phyloP scores from a whole-genome alignment of 2,888 invertebrate genomes.

The Brenthis hecate region DNA sequence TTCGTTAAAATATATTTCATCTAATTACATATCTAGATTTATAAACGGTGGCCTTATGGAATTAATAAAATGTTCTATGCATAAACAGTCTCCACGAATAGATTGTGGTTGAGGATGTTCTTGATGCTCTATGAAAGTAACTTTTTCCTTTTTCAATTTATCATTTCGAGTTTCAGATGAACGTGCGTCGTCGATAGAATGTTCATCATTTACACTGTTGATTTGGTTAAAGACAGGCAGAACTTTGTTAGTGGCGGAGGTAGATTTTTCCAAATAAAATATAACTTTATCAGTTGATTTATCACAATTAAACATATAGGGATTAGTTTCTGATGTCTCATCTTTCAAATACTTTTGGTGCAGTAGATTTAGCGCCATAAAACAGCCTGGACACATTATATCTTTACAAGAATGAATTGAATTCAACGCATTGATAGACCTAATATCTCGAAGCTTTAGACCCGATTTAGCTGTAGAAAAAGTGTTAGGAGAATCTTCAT shows the following conservation, averaged over 20 bases:
- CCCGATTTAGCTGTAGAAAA: slow-evolving; percentile 8
- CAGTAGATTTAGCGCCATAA: slow-evolving; percentile 50
- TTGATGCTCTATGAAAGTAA: slow-evolving; percentile 44
- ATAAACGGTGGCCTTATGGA: slow-evolving; percentile 58
- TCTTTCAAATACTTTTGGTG: slow-evolving; percentile 57
- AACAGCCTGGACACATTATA: slow-evolving; percentile 56
- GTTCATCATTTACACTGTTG: not conserved
- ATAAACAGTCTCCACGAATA: slow-evolving; percentile 45
- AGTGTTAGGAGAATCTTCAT: not conserved
- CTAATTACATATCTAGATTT: slow-evolving; percentile 1
- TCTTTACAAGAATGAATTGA: slow-evolving; percentile 35
- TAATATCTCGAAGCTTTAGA: not conserved
- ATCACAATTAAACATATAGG: slow-evolving; percentile 47
- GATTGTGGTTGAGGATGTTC: slow-evolving; percentile 26
- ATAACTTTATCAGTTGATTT: slow-evolving; percentile 50
- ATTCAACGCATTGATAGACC: slow-evolving; percentile 9
- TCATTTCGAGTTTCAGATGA: not conserved
- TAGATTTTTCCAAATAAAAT: slow-evolving; percentile 46
- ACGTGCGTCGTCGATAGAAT: slow-evolving; percentile 12
- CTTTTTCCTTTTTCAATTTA: slow-evolving; percentile 20
- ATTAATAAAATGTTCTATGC: slow-evolving; percentile 58
- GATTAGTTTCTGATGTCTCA: slow-evolving; percentile 53
- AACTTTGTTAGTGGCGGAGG: slow-evolving; percentile 46
- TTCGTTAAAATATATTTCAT: not conserved
- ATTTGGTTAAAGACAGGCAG: not conserved